phyloP scores from a whole-genome alignment of 1,140 invertebrate genomes.

The Zaprionus vittiger region DNA sequence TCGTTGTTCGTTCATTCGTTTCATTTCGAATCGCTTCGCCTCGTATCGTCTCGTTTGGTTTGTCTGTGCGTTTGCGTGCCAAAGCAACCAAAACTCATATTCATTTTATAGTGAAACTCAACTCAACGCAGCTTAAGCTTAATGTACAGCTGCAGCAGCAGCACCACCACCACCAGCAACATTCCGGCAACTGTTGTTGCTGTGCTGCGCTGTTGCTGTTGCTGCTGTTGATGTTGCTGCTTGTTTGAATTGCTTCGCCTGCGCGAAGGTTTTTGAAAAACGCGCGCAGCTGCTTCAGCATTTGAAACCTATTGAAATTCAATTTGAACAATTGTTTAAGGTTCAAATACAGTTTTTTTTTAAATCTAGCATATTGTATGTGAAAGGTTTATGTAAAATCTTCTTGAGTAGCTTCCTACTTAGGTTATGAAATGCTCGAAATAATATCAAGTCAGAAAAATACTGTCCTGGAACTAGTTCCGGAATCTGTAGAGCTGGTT shows the following conservation, averaged over 20 bases:
- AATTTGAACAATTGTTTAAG: background rate
- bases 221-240: slow-evolving; percentile 26
- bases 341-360: background rate
- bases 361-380: background rate
- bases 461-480: background rate
- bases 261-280: slow-evolving; percentile 57
- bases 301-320: slow-evolving; percentile 26
- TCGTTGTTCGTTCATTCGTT: slow-evolving; percentile 55
- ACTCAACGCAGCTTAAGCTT: slow-evolving; percentile 57
- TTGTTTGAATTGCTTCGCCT: slow-evolving; percentile 44
- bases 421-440: background rate
- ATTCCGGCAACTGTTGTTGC: slow-evolving; percentile 59
- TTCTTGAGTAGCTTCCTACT: background rate
- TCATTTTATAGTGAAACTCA: slow-evolving; percentile 68
- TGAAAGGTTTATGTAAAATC: background rate
- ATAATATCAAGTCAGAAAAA: background rate
- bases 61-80: slow-evolving; percentile 76
- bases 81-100: slow-evolving; percentile 75
- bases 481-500: background rate
- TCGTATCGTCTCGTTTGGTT: slow-evolving; percentile 36
- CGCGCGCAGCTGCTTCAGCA: slow-evolving; percentile 47
- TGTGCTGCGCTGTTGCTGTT: slow-evolving; percentile 23
- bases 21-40: slow-evolving; percentile 32
- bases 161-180: slow-evolving; percentile 34
- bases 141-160: slow-evolving; percentile 45